These are phyloP conservation scores for Beris chalybata DNA, from an alignment of 2,888 invertebrate species.

Conservation along the genomic window DNA sequence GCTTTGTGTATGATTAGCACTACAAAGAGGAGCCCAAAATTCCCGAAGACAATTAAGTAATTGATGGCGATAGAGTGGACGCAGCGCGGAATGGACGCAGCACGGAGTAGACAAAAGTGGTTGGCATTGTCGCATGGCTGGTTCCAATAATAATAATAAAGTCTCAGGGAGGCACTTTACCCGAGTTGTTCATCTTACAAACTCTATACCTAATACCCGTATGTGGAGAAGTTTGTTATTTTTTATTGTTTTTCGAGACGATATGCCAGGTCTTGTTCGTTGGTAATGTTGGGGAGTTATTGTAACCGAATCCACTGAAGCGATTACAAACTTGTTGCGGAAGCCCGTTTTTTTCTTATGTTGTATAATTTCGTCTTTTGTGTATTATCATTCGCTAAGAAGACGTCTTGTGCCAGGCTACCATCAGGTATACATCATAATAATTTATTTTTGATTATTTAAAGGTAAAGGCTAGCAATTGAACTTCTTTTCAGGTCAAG, in stretches of 20 bases:
- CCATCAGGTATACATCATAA: neutral
- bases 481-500: constrained; percentile 26
- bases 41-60: no score
- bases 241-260: no score
- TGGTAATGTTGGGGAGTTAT: no score
- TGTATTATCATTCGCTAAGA: neutral
- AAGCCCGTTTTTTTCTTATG: neutral
- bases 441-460: neutral
- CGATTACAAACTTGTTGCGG: constrained; percentile 13
- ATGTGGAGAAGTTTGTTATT: no score
- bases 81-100: no score
- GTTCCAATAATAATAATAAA: constrained; percentile 17
- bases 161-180: neutral
- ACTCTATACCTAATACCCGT: no score
- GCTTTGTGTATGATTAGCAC: no score
- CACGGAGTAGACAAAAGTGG: neutral
- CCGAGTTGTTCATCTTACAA: no score
- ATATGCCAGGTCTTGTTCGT: no score
- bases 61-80: no score
- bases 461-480: constrained; percentile 23
- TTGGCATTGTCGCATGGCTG: constrained; percentile 24
- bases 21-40: no score
- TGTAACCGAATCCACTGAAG: constrained; percentile 9
- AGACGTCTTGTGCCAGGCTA: neutral
- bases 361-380: neutral